Evolutionary conservation across 2,113 vertebrate species (phyloP), one percentile per base, ranked within the genome.

Genomic region (Rafetus swinhoei): DNA sequence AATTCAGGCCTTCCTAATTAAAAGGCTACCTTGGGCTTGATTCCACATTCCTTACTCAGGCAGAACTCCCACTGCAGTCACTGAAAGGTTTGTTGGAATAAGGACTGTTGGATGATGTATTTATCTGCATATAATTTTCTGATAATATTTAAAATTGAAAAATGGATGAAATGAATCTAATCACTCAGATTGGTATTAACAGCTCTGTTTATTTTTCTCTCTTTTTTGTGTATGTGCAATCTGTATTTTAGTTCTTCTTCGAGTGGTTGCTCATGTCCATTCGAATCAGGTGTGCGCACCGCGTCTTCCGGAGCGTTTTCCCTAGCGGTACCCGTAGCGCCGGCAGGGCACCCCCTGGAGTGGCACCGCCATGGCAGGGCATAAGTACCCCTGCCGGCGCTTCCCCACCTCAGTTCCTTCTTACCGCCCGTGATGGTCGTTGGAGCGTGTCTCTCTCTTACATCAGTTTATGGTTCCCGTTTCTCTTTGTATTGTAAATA

Each of bases 121-220:
- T 79, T 94, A 7, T 81, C 86, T 95, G 35, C 25, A 13, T 87
- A 85, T 91, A 32, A 25, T 90, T 93, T 90, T 83, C 27, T 81
- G 12, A 13, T n/a, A 86, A 18, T 39, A 29, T 52, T 86, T 77
- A 86, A 76, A 45, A 62, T 32, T 90, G 45, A 5, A 92, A 53
- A 85, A 16, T 13, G 85, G 7, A 54, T 86, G 86, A 39, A 39
- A 84, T 27, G 2, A 39, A 52, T 86, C 72, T 1, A 52, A 22
- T 79, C 13, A 53, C 6, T 59, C 21, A 16, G 74, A 86, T 2
- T 6, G 24, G 16, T 90, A 85, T 45, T 56, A 76, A 22, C 7
- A 76, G 7, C 50, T 89, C 9, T 45, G 16, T 59, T 3, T 19
- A 21, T 35, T 53, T 50, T 14, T 16, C 32, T 5, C 29, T 50